Evolutionary conservation across 1,140 invertebrate species (phyloP), one percentile per base, ranked within the genome.

Genomic region (Akabosia matsudoensis): DNA sequence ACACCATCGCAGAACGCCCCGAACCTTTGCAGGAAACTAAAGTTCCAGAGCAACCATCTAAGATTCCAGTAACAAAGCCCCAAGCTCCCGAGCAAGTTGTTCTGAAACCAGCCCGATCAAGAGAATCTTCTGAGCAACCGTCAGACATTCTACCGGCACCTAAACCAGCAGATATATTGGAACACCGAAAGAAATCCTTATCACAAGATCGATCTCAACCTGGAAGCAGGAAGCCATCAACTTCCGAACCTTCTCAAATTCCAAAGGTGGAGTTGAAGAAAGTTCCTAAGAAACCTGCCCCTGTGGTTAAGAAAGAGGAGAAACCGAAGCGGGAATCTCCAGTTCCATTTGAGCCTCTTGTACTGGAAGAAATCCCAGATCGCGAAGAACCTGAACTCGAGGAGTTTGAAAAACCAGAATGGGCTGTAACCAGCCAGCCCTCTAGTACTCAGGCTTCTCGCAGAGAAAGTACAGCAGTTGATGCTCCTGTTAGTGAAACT

Each of bases 61-160:
- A 45, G 18, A 56, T 56, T 56, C 54, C 54, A 18, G 70, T 76
- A 0, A 61, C 56, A 0, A 76, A 76, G n/a, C 74, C 74, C 0
- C 78, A 84, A 82, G 7, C 84, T 81, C 83, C 84, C 54, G 78
- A 84, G 77, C 54, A 73, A 28, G 74, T 79, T 0, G 80, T 73
- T 80, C 82, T 74, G 79, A 85, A 81, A 82, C n/a, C n/a, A n/a
- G n/a, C n/a, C n/a, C n/a, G n/a, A n/a, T n/a, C n/a, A 45, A 18
- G 37, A 45, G 18, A 45, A 45, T 10, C 7, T 10, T 10, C 37
- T 10, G 18, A 18, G 7, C 37, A 45, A 45, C 7, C 37, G 7
- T 18, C 7, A 45, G 37, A 7, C 37, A 18, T 45, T 45, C 18
- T 7, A 45, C n/a, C n/a, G 37, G 18, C 7, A 18, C 37, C 37